Conservation (phyloP, 2,888 invertebrate species). For the Junonia oenone region DNA sequence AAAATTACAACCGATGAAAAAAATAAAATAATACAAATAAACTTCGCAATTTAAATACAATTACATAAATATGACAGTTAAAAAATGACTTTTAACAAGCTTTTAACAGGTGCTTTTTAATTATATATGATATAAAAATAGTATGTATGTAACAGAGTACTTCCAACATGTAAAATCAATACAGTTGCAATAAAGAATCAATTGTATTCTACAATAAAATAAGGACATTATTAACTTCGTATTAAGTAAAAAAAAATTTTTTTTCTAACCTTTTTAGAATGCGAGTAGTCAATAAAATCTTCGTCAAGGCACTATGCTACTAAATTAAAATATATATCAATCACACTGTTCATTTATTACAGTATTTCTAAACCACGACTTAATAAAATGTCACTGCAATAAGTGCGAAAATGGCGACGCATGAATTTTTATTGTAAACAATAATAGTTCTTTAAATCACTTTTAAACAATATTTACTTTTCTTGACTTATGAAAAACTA, state of each 20-base stretch:
- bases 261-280: constrained; percentile 15
- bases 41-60: neutral
- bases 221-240: neutral
- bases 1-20: too few relatives aligned
- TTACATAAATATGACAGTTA: neutral
- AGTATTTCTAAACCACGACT: constrained; percentile 20
- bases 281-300: constrained; percentile 7
- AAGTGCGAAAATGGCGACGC: constrained; percentile 51
- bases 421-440: constrained; percentile 32
- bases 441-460: constrained; percentile 14
- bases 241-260: constrained; percentile 6
- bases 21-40: too few relatives aligned
- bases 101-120: too few relatives aligned
- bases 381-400: constrained; percentile 28
- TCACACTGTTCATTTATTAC: constrained; percentile 14
- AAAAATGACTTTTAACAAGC: too few relatives aligned
- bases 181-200: neutral
- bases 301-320: neutral
- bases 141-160: too few relatives aligned
- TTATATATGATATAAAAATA: too few relatives aligned
- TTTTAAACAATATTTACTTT: constrained; percentile 1
- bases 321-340: constrained; percentile 5
- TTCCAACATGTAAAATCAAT: neutral
- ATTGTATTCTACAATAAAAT: neutral
- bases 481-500: neutral